Conservation (phyloP, 2,797 vertebrate species). For the Ctenosaura bakeri region DNA sequence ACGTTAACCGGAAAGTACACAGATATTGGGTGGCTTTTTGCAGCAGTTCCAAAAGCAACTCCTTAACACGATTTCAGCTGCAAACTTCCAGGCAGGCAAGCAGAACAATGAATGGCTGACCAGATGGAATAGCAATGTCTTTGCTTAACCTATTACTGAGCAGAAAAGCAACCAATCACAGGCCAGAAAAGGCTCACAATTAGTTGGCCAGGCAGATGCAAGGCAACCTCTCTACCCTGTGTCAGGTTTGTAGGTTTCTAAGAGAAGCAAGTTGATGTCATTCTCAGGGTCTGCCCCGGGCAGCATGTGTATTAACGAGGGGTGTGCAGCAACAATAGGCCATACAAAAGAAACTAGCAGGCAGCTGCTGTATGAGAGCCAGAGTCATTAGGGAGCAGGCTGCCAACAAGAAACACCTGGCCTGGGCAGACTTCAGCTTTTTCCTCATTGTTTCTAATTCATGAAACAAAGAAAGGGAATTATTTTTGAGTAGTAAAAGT, state of each 20-base stretch:
- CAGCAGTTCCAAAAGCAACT: conserved; percentile 82
- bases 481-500: conserved; percentile 82
- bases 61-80: conserved; percentile 83
- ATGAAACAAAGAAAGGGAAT: conserved; percentile 82
- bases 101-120: conserved; percentile 87
- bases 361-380: conserved; percentile 91
- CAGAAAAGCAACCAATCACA: conserved; percentile 83
- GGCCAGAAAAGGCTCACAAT: conserved; percentile 81
- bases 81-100: conserved; percentile 84
- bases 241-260: conserved; percentile 85
- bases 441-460: conserved; percentile 81
- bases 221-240: conserved; percentile 82
- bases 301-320: conserved; percentile 89
- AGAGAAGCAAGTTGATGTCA: conserved; percentile 89
- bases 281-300: conserved; percentile 83
- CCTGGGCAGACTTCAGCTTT: conserved; percentile 82
- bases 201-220: conserved; percentile 86
- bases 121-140: conserved; percentile 90
- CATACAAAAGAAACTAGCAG: conserved; percentile 88
- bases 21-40: conserved; percentile 79
- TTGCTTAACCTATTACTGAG: conserved; percentile 85
- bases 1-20: conserved; percentile 83
- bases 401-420: conserved; percentile 89
- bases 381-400: conserved; percentile 86
- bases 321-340: conserved; percentile 88